Conservation (phyloP, 2,888 invertebrate genomes). For the Eupelmus urozonus region DNA sequence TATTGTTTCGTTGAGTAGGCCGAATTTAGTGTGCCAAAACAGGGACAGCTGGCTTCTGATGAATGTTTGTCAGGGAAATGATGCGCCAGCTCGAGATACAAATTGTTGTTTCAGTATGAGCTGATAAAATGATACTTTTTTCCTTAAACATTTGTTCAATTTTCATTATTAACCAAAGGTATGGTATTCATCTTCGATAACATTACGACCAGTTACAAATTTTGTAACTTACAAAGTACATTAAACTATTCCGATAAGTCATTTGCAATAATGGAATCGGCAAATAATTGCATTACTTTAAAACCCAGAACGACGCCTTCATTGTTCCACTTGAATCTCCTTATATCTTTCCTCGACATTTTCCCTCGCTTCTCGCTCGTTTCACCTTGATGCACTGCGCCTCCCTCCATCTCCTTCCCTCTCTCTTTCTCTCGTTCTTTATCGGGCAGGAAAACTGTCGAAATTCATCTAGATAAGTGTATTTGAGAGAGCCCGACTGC, state of each 20-base stretch:
- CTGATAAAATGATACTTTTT: too few species aligned
- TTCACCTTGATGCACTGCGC: slow-evolving; percentile 39
- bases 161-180: too few species aligned
- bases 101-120: too few species aligned
- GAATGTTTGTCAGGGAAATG: slow-evolving; percentile 28
- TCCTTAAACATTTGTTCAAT: too few species aligned
- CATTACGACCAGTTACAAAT: too few species aligned
- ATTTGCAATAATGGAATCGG: too few species aligned
- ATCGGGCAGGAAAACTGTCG: slow-evolving; percentile 36
- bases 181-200: too few species aligned
- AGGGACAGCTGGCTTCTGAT: slow-evolving; percentile 19
- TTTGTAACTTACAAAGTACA: too few species aligned
- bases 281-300: not conserved
- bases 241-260: too few species aligned
- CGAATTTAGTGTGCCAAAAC: slow-evolving; percentile 29
- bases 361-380: slow-evolving; percentile 4
- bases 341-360: slow-evolving; percentile 31
- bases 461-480: slow-evolving; percentile 54
- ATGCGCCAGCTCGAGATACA: not conserved
- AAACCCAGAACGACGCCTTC: not conserved
- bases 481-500: slow-evolving; percentile 31
- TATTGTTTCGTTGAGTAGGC: slow-evolving; percentile 42
- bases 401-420: slow-evolving; percentile 28
- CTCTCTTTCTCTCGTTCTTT: not conserved
- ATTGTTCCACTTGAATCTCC: slow-evolving; percentile 9